These are phyloP conservation scores for Diacarnus erythraeanus DNA, from an alignment of 37 sponge, comb jelly and placozoan species.

Conservation along the genomic window DNA sequence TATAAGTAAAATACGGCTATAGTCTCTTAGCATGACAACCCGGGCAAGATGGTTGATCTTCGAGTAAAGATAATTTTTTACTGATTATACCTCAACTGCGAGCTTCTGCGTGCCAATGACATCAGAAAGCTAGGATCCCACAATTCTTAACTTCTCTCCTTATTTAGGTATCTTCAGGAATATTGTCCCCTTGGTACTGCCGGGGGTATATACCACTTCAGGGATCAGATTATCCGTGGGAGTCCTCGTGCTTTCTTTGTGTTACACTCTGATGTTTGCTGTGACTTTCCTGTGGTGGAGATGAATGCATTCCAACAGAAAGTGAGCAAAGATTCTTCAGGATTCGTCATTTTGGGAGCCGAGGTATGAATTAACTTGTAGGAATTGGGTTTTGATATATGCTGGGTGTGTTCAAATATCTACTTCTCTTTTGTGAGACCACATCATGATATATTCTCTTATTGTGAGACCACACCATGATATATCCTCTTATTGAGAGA, in stretches of 20 bases:
- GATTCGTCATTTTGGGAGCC: conserved; percentile 80
- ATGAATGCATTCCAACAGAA: conserved; percentile 76
- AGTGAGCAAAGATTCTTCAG: conserved; percentile 7
- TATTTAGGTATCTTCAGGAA: conserved; percentile 92
- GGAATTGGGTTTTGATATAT: not conserved
- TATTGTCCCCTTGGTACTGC: conserved; percentile 93
- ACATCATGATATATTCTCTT: too few relatives aligned
- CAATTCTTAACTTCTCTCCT: too few relatives aligned
- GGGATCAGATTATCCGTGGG: conserved; percentile 93
- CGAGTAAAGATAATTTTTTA: too few relatives aligned
- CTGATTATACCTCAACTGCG: too few relatives aligned
- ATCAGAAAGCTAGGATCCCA: not conserved
- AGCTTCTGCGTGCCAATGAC: too few relatives aligned
- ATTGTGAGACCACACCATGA: too few relatives aligned
- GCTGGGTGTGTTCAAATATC: too few relatives aligned
- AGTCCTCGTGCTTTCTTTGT: conserved; percentile 90
- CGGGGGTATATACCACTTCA: conserved; percentile 97
- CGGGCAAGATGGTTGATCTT: too few relatives aligned
- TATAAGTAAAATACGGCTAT: too few relatives aligned
- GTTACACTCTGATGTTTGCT: conserved; percentile 95
- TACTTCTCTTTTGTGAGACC: too few relatives aligned
- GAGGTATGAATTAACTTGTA: conserved; percentile 29
- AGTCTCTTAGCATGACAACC: too few relatives aligned
- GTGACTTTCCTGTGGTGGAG: conserved; percentile 91
- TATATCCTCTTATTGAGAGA: too few relatives aligned